Conservation (phyloP, 2,113 vertebrate genomes). For the Macquaria ambigua region DNA sequence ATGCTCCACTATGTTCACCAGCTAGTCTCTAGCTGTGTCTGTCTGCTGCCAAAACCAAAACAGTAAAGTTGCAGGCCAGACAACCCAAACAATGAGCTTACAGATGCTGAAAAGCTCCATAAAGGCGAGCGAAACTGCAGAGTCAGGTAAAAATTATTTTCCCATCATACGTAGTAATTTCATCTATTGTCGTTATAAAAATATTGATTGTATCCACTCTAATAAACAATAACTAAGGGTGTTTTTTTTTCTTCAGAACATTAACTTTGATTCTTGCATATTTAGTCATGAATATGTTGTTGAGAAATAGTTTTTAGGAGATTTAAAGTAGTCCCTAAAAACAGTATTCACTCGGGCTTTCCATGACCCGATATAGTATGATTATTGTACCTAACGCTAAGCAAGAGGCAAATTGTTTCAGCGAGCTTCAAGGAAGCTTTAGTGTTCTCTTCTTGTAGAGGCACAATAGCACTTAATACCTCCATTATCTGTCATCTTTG, state of each 20-base stretch:
- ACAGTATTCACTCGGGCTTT: not conserved
- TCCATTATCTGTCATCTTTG: slow-evolving; percentile 48
- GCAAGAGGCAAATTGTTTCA: slow-evolving; percentile 27
- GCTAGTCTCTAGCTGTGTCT: not conserved
- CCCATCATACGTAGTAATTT: not conserved
- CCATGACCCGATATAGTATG: not conserved
- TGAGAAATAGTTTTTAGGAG: not conserved
- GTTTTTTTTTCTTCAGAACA: not conserved
- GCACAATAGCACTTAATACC: slow-evolving; percentile 48
- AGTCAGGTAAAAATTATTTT: not conserved
- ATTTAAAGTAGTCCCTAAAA: not conserved
- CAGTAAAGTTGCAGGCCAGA: not conserved
- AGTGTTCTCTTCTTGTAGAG: slow-evolving; percentile 11
- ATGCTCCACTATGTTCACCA: not conserved
- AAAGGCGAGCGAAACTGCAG: not conserved
- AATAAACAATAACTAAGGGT: not conserved
- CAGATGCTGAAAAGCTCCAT: not conserved
- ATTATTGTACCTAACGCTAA: not conserved
- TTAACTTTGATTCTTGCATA: not conserved
- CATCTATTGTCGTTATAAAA: not conserved
- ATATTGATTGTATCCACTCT: not conserved
- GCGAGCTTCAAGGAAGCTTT: slow-evolving; percentile 35
- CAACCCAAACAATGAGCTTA: not conserved
- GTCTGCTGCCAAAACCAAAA: not conserved
- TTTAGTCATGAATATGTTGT: slow-evolving; percentile 10